Base-by-base conservation (phyloP, 2,797 vertebrate species). In the Lycodopsis pacificus region DNA sequence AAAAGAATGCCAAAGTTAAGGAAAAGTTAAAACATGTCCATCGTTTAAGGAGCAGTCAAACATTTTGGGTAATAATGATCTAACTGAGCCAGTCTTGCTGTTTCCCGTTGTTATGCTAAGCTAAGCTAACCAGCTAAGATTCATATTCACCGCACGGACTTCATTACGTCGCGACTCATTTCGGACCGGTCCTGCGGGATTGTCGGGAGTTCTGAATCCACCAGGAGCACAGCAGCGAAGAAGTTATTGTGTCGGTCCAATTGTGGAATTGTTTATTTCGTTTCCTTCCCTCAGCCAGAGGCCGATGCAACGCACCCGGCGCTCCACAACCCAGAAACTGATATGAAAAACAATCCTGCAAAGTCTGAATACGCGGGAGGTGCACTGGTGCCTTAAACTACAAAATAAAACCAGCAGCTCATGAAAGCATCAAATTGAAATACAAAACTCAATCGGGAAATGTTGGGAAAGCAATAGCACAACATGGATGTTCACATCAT, bases 381-480 rank as follows among this genome's bases (percentile, higher is more conserved):
- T 71, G 83, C 79, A 82, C 71, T 65, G 83, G 78, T 82, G 84
- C 86, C 84, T 82, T 66, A 79, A 87, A 89, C 72, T 84, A 79
- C 75, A 76, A 80, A 89, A 91, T 87, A 89, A 85, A 91, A 83
- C 71, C 77, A 75, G 5, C 62, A 64, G 76, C 79, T 90, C 83
- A 85, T 64, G 79, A 90, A 81, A 69, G 84, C 86, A 90, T 88
- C 88, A 89, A 87, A 91, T 83, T 88, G 85, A 89, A 90, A 90
- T 88, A 71, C 77, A 74, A 84, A 91, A 83, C 79, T 61, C 44
- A 57, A 75, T 32, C 70, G 69, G 70, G 68, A 65, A 86, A 71
- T 38, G 63, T 71, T n/a, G 66, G 65, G 22, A 51, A 77, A 73
- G 48, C 61, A 83, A 82, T 48, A 80, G 63, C 61, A 53, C 64